phyloP scores from a whole-genome alignment of 2,888 invertebrate genomes.

The Ommatoiulus sabulosus region DNA sequence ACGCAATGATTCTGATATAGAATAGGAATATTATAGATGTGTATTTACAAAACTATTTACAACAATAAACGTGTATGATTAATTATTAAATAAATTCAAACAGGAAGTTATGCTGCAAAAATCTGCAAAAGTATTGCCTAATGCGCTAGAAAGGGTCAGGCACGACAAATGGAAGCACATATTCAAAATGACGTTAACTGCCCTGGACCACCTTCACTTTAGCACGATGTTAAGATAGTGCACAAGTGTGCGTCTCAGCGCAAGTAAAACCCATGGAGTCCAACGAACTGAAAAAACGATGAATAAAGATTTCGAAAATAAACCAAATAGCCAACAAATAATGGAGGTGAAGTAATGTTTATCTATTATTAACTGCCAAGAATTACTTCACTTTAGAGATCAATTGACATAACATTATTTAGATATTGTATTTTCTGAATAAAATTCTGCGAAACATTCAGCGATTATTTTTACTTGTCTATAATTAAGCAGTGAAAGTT shows the following conservation, averaged over 20 bases:
- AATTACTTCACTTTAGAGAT: too few species aligned
- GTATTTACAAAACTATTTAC: conserved; percentile 44
- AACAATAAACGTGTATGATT: conserved; percentile 38
- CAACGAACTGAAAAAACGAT: not conserved
- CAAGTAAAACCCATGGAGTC: not conserved
- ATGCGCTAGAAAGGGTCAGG: conserved; percentile 23
- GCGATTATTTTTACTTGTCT: too few species aligned
- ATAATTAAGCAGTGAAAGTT: too few species aligned
- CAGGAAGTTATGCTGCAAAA: not conserved
- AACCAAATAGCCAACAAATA: not conserved
- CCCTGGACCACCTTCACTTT: not conserved
- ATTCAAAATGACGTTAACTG: conserved; percentile 8
- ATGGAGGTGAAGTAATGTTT: too few species aligned
- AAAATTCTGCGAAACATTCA: too few species aligned
- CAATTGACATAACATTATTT: too few species aligned
- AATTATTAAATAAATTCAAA: conserved; percentile 34
- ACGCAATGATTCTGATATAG: not conserved
- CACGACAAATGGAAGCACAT: conserved; percentile 29
- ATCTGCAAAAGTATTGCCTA: conserved; percentile 5
- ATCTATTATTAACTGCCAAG: too few species aligned
- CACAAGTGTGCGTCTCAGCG: not conserved
- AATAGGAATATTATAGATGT: conserved; percentile 34
- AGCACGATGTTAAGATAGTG: not conserved
- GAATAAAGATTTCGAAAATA: not conserved
- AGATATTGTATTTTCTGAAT: too few species aligned